phyloP scores from a whole-genome alignment of 2,113 vertebrate species.

The Synchiropus splendidus region DNA sequence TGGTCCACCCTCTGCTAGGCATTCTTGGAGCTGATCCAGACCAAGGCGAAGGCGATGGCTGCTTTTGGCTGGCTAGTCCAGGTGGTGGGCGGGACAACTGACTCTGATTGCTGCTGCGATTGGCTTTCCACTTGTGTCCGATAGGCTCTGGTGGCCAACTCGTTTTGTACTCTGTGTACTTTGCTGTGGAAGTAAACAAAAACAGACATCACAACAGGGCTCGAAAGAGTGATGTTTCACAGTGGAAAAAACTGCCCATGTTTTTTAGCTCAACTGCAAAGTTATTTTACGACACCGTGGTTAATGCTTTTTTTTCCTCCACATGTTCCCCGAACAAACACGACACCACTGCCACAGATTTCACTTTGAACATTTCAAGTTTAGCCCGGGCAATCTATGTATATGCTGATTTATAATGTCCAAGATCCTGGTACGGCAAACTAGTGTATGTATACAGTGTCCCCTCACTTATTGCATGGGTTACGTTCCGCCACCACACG shows the following conservation, averaged over 20 bases:
- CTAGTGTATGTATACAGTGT: too few species aligned
- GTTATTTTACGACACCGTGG: background rate
- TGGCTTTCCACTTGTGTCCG: conserved; percentile 98
- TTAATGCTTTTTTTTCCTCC: too few species aligned
- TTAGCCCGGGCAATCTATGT: too few species aligned
- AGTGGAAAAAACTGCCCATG: background rate
- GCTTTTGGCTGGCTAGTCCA: conserved; percentile 88
- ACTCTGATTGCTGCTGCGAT: conserved; percentile 88
- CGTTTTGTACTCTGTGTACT: conserved; percentile 96
- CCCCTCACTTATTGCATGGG: too few species aligned
- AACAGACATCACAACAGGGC: conserved; percentile 4
- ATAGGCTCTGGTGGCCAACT: conserved; percentile 98
- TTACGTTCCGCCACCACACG: too few species aligned
- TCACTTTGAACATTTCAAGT: too few species aligned
- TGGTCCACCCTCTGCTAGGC: conserved; percentile 82
- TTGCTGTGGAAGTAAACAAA: conserved; percentile 70
- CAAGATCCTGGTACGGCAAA: too few species aligned
- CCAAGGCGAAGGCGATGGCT: conserved; percentile 85
- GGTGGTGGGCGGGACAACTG: conserved; percentile 93
- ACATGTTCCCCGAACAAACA: too few species aligned
- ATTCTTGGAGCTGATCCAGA: conserved; percentile 83
- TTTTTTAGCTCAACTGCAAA: background rate
- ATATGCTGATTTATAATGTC: too few species aligned
- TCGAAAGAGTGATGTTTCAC: too few species aligned
- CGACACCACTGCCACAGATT: too few species aligned